A percentile compares a stretch with the other conserved stretches of the same genome.
Conservation (phyloP, 2,888 invertebrate genomes). For the Lampropteryx suffumata region DNA sequence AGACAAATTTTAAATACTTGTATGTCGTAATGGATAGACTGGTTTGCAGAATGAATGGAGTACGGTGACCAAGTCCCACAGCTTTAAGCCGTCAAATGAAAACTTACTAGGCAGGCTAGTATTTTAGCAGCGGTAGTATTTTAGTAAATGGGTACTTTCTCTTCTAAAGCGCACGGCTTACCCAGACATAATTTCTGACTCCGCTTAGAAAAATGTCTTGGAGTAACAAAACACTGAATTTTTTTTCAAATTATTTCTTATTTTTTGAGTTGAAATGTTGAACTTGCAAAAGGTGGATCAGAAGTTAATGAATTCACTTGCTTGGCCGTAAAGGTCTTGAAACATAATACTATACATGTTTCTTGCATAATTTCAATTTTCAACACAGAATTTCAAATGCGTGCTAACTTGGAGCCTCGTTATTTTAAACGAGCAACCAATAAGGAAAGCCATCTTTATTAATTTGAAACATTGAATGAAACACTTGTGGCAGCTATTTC, state of each 20-base stretch:
- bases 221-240: no score
- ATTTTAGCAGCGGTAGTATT: slow-evolving; percentile 1
- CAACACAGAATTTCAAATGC: slow-evolving; percentile 19
- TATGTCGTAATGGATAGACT: slow-evolving; percentile 4
- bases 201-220: neutral
- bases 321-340: neutral
- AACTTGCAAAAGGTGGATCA: no score
- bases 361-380: slow-evolving; percentile 11
- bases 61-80: neutral
- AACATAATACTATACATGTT: slow-evolving; percentile 3
- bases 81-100: neutral
- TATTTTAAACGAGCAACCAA: slow-evolving; percentile 28
- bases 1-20: slow-evolving; percentile 1
- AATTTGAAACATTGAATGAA: slow-evolving; percentile 19
- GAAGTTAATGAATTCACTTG: no score
- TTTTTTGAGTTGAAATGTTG: neutral
- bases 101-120: slow-evolving; percentile 18
- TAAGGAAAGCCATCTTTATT: slow-evolving; percentile 29
- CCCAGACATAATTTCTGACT: no score
- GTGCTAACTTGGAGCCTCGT: slow-evolving; percentile 21
- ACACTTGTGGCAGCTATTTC: slow-evolving; percentile 13
- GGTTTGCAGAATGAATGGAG: slow-evolving; percentile 19
- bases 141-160: slow-evolving; percentile 14
- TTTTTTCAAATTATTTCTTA: no score
- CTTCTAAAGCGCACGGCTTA: slow-evolving; percentile 10